A percentile compares a stretch with the other conserved stretches of the same genome.
phyloP scores from a whole-genome alignment of 2,888 invertebrate species.

The Tinea pellionella region DNA sequence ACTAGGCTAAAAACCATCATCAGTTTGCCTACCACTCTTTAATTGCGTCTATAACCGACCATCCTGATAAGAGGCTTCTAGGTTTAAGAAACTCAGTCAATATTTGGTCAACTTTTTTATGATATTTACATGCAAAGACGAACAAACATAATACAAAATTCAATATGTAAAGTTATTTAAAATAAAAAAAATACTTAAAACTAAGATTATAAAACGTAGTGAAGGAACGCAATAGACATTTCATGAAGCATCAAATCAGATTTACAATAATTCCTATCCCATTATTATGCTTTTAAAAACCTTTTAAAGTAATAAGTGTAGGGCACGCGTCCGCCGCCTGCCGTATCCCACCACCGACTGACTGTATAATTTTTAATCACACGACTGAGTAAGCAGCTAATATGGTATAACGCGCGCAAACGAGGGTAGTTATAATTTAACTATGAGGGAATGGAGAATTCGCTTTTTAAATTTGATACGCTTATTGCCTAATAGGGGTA shows the following conservation, averaged over 20 bases:
- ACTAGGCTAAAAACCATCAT: too few relatives aligned
- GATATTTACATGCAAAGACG: too few relatives aligned
- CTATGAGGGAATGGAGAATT: conserved; percentile 20
- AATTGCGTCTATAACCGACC: too few relatives aligned
- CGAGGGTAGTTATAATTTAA: conserved; percentile 27
- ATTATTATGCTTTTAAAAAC: conserved; percentile 50
- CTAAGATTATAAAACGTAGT: background rate
- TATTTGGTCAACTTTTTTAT: too few relatives aligned
- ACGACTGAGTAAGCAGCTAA: conserved; percentile 65
- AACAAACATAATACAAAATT: too few relatives aligned
- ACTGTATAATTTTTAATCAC: conserved; percentile 66
- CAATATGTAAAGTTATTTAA: too few relatives aligned
- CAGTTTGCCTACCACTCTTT: too few relatives aligned
- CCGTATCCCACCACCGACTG: conserved; percentile 12
- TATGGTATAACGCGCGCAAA: conserved; percentile 54
- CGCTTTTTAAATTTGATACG: conserved; percentile 16
- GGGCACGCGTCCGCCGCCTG: conserved; percentile 7
- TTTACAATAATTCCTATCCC: conserved; percentile 18
- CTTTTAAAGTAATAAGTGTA: conserved; percentile 42
- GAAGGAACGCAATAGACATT: background rate
- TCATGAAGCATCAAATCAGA: conserved; percentile 6
- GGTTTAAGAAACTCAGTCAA: too few relatives aligned
- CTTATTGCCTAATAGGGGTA: background rate
- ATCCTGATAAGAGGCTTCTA: too few relatives aligned
- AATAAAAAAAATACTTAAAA: too few relatives aligned